A percentile compares a stretch with the other conserved stretches of the same genome.
These are phyloP conservation scores for Phainopepla nitens DNA, from an alignment of 2,113 vertebrate genomes.

Conservation along the genomic window DNA sequence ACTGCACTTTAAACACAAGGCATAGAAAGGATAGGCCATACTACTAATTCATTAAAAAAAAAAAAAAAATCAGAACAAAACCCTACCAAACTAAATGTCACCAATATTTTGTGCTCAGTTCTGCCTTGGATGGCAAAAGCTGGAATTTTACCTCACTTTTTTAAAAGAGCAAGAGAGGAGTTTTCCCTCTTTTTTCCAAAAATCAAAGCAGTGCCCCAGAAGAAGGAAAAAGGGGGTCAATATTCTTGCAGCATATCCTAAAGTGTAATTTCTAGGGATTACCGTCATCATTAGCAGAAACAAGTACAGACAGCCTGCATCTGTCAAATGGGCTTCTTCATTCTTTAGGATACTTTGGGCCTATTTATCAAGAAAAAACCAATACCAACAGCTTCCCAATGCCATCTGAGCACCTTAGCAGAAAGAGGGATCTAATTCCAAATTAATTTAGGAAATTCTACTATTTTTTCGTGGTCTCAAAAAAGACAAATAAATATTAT, in stretches of 20 bases:
- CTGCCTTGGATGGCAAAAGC: not conserved
- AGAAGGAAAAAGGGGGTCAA: not conserved
- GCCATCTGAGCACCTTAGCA: not conserved
- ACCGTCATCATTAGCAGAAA: not conserved
- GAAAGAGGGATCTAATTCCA: not conserved
- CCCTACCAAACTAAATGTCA: not conserved
- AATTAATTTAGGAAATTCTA: not conserved
- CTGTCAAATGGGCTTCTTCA: not conserved
- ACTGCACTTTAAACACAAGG: not conserved
- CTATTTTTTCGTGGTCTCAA: not conserved
- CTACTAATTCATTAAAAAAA: not conserved
- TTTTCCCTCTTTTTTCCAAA: not conserved
- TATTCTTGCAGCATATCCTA: not conserved
- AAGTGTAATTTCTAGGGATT: not conserved
- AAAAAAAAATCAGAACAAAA: not conserved
- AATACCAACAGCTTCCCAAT: not conserved
- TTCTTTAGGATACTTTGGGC: not conserved
- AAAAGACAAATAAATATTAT: not conserved
- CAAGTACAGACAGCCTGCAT: not conserved
- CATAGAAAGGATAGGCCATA: not conserved
- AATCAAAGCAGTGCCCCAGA: not conserved
- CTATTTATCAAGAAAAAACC: not conserved
- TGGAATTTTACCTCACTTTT: not conserved
- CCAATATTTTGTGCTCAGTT: not conserved
- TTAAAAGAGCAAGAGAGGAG: not conserved